A percentile compares a stretch with the other conserved stretches of the same genome.
phyloP scores from a whole-genome alignment of 1,140 invertebrate species.

The Leucophenga varia region DNA sequence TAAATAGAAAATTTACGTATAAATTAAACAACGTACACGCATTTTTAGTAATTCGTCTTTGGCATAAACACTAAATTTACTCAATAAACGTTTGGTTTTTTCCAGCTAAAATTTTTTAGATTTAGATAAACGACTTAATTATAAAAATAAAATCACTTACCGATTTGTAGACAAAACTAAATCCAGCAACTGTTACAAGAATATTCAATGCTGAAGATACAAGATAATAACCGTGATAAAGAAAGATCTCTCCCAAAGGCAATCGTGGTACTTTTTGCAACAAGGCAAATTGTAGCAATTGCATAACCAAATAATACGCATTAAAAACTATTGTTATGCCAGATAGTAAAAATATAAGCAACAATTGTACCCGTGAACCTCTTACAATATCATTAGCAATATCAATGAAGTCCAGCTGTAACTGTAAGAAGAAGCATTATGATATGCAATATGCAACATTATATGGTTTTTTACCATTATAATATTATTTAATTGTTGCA shows the following conservation, averaged over 20 bases:
- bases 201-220: not conserved
- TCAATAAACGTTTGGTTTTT: constrained; percentile 3
- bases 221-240: constrained; percentile 25
- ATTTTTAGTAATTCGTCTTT: constrained; percentile 5
- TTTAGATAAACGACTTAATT: too few relatives aligned
- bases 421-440: constrained; percentile 3
- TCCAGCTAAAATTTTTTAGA: constrained; percentile 8
- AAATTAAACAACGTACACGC: constrained; percentile 10
- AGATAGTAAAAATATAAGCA: constrained; percentile 15
- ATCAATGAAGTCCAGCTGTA: constrained; percentile 23
- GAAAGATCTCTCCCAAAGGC: constrained; percentile 6
- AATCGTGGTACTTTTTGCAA: constrained; percentile 4
- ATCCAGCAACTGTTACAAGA: constrained; percentile 10
- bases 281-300: constrained; percentile 13
- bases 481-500: too few relatives aligned
- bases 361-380: constrained; percentile 18
- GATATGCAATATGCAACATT: not conserved
- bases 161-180: constrained; percentile 14
- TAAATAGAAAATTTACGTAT: not conserved
- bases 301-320: constrained; percentile 23
- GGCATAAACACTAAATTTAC: constrained; percentile 19
- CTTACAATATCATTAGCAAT: constrained; percentile 7
- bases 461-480: not conserved
- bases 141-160: too few relatives aligned
- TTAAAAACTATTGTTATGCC: constrained; percentile 17